phyloP scores from a whole-genome alignment of 2,888 invertebrate genomes.

The Sphaerophoria rueppellii region DNA sequence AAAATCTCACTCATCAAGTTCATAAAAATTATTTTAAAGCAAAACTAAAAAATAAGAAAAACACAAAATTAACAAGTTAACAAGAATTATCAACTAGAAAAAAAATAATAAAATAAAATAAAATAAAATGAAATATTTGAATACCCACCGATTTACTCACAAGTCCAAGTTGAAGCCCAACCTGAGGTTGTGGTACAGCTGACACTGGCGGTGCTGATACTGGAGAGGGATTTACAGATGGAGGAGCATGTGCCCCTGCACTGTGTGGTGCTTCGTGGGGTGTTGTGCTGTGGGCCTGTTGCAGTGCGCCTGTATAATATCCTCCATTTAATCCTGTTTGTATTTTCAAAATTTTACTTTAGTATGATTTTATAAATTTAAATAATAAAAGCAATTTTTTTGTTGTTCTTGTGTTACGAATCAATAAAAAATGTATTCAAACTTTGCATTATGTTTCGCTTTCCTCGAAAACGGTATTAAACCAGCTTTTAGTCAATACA shows the following conservation, averaged over 20 bases:
- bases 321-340: slow-evolving; percentile 88
- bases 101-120: slow-evolving; percentile 5
- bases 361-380: slow-evolving; percentile 71
- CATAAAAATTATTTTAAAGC: too few species aligned
- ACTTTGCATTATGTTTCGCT: too few species aligned
- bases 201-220: slow-evolving; percentile 83
- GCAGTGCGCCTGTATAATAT: slow-evolving; percentile 88
- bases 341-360: slow-evolving; percentile 76
- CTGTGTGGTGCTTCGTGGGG: slow-evolving; percentile 88
- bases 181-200: slow-evolving; percentile 81
- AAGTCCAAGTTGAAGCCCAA: slow-evolving; percentile 83
- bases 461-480: too few species aligned
- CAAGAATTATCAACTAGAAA: neutral
- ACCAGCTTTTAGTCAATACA: too few species aligned
- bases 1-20: too few species aligned
- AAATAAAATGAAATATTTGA: slow-evolving; percentile 33
- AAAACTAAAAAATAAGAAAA: neutral
- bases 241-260: slow-evolving; percentile 79
- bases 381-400: slow-evolving; percentile 11
- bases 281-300: slow-evolving; percentile 95
- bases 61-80: neutral
- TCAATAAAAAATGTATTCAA: too few species aligned
- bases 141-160: slow-evolving; percentile 83
- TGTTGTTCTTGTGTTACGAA: neutral
- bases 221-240: slow-evolving; percentile 82